Evolutionary conservation across 2,113 vertebrate species (phyloP).

Genomic region (Isurus oxyrinchus): DNA sequence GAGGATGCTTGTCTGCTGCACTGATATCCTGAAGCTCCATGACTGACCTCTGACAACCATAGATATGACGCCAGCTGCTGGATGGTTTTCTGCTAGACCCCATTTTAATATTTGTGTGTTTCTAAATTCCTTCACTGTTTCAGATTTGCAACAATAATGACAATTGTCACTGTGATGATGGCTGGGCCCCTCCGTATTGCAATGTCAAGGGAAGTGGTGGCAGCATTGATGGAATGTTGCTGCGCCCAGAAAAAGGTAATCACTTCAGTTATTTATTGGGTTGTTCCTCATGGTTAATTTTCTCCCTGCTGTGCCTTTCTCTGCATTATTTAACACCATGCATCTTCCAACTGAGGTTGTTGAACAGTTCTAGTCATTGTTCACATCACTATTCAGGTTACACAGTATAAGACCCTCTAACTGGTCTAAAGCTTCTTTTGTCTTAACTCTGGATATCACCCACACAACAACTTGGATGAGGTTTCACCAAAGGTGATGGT

Average conservation of each 20-base stretch:
- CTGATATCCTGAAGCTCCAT: not conserved
- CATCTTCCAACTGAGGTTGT: not conserved
- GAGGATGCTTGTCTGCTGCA: no score
- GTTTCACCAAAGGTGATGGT: no score
- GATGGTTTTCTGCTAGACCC: not conserved
- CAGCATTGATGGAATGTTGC: conserved; percentile 59
- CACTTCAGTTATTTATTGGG: not conserved
- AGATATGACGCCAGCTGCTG: not conserved
- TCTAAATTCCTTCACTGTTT: not conserved
- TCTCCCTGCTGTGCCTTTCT: not conserved
- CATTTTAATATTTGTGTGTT: not conserved
- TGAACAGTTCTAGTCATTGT: not conserved
- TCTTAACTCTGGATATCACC: no score
- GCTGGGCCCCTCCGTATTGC: conserved; percentile 86
- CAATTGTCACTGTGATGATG: conserved; percentile 80
- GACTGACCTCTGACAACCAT: not conserved
- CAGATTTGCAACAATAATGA: conserved; percentile 93
- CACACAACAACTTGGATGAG: no score
- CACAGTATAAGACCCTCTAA: no score
- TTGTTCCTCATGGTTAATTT: not conserved
- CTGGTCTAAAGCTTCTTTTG: no score
- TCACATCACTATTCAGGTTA: no score
- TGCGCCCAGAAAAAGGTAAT: not conserved
- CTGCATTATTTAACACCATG: not conserved
- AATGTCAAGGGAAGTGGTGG: conserved; percentile 68